phyloP scores from a whole-genome alignment of 1,140 invertebrate species.

The Hylaeus volcanicus region DNA sequence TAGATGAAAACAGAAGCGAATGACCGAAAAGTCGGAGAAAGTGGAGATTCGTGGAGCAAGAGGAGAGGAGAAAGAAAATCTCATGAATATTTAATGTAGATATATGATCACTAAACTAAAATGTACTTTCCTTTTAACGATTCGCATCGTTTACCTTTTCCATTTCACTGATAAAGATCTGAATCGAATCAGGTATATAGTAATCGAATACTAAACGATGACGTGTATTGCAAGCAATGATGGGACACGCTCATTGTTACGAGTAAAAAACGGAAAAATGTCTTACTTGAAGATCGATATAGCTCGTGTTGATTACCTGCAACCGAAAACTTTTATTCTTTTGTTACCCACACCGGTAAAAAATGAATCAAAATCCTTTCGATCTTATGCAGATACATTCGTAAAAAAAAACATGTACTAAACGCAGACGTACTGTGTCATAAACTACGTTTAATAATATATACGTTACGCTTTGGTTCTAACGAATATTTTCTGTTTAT shows the following conservation, averaged over 20 bases:
- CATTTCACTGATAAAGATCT: too few relatives aligned
- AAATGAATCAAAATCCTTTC: not conserved
- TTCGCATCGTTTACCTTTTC: too few relatives aligned
- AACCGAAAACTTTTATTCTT: not conserved
- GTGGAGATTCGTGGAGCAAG: not conserved
- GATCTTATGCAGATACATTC: not conserved
- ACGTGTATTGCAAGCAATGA: too few relatives aligned
- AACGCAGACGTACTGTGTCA: too few relatives aligned
- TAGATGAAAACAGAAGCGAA: constrained; percentile 32
- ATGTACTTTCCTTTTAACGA: too few relatives aligned
- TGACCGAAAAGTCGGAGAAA: constrained; percentile 2
- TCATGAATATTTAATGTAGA: not conserved
- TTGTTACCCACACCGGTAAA: not conserved
- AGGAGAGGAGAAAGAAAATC: not conserved
- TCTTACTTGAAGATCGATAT: not conserved
- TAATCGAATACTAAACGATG: too few relatives aligned
- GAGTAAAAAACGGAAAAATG: too few relatives aligned
- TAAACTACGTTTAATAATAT: not conserved
- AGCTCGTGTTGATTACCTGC: not conserved
- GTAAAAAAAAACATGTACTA: not conserved
- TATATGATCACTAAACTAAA: too few relatives aligned
- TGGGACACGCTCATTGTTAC: too few relatives aligned
- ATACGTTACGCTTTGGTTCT: not conserved
- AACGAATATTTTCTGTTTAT: not conserved
- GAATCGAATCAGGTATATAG: too few relatives aligned